Base-by-base conservation (phyloP, 1,140 invertebrate genomes). In the Heliconius nattereri region DNA sequence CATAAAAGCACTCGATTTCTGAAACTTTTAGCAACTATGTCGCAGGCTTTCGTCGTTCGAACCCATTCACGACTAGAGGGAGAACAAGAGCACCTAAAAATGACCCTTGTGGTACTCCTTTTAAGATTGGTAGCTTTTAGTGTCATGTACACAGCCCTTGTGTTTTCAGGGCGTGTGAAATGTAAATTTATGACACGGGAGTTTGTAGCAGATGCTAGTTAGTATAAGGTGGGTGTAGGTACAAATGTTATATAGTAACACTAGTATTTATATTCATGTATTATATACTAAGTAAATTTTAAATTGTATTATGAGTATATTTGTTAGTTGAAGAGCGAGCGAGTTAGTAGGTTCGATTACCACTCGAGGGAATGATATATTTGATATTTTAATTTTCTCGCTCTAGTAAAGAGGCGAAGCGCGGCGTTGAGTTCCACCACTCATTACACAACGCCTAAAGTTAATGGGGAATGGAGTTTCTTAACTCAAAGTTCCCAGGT, bases 1-100 rank as follows among this genome's bases (percentile, higher is more conserved):
- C 85, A 84, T 90, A 87, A 92, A 91, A 92, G 90, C 91, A 86
- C 87, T 93, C 90, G 84, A 91, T 91, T 87, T 90, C 89, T 91
- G 87, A 87, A 93, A 93, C 88, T 92, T 92, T 93, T 89, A 92
- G 91, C 85, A 88, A 91, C 89, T 92, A 87, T 91, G 90, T 90
- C 88, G 88, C 86, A 84, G 84, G 80, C 82, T 82, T 85, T 86
- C 85, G 85, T 86, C 83, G 84, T 88, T 87, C 85, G 81, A 83
- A 90, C 86, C 84, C 83, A 86, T 92, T 91, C 88, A 89, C 89
- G 84, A 81, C 87, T 87, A 86, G 85, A 85, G 83, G 77, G 79
- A 89, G 88, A 85, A 89, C 85, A 82, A 75, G 81, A 86, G 85
- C 80, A 81, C 86, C 85, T 83, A 87, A 87, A 85, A 90, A 87